Base-by-base conservation (phyloP, 2,113 vertebrate species). In the Podarcis raffonei region DNA sequence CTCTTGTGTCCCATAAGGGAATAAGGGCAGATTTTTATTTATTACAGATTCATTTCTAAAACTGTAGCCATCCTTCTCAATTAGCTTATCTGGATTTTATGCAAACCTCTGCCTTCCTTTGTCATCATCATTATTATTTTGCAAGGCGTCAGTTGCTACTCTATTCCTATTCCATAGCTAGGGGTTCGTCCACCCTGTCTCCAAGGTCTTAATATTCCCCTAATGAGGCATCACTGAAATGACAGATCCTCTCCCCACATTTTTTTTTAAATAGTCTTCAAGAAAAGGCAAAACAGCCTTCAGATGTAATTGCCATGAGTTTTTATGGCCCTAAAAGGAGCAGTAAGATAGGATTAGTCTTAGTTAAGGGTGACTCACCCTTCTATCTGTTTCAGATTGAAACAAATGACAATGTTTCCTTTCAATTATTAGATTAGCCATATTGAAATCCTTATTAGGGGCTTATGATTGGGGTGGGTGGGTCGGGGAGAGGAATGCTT, bases 221-320 rank as follows among this genome's bases (percentile, higher is more conserved):
- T 91, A 82, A 93, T 89, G 68, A 95, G 89, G 91, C n/a, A 53
- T 92, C 20, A 65, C 92, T 87, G 90, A 92, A 93, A 92, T 77
- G 53, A 85, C 78, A 53, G 84, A 90, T 82, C 18, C 18, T 77
- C 15, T 0, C 59, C 91, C 94, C 89, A 2, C 48, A 53, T 53
- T 53, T 53, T 53, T 89, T 88, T 92, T 86, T 86, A 92, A 83
- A 78, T 87, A 87, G 93, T 88, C 92, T 87, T 91, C 87, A 88
- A 89, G 85, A 79, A 91, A 94, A 94, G 90, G 85, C 72, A 87
- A 92, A 71, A 89, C 92, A 72, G 88, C 59, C 68, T 84, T 92
- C 80, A 88, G 86, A 95, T 86, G 92, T 92, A 92, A 92, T 89
- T 88, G 85, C 92, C 85, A 94, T 89, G 86, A 91, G 91, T 92